Conservation (phyloP, 1,140 invertebrate genomes). For the Drosophila ananassae region DNA sequence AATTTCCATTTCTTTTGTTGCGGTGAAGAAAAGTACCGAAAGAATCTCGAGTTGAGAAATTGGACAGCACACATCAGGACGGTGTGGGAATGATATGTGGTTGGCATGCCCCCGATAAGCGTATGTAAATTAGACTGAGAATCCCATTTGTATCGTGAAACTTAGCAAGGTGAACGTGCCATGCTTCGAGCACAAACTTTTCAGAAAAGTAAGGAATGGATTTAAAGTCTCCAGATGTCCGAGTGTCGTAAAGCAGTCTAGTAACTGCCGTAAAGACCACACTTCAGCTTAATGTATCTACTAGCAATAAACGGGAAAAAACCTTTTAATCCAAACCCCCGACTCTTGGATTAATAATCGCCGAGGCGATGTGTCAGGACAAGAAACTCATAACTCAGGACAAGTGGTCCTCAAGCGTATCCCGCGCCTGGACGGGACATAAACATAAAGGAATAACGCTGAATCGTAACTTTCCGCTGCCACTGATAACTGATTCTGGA, state of each 20-base stretch:
- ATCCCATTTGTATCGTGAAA: conserved; percentile 19
- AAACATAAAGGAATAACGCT: conserved; percentile 45
- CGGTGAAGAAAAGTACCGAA: conserved; percentile 13
- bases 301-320: neutral
- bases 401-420: conserved; percentile 16
- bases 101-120: conserved; percentile 27
- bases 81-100: conserved; percentile 30
- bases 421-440: conserved; percentile 25
- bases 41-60: conserved; percentile 22
- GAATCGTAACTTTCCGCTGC: conserved; percentile 40
- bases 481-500: conserved; percentile 7
- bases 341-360: conserved; percentile 1
- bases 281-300: neutral
- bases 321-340: neutral
- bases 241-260: neutral
- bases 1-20: conserved; percentile 48
- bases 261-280: neutral
- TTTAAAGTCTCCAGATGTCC: neutral
- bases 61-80: conserved; percentile 13
- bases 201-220: neutral
- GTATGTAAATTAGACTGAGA: conserved; percentile 40
- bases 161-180: neutral
- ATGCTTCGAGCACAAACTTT: neutral
- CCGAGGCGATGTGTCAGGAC: conserved; percentile 30
- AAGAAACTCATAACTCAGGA: conserved; percentile 47